Base-by-base conservation (phyloP, 2,888 invertebrate species). In the Nebria salina region DNA sequence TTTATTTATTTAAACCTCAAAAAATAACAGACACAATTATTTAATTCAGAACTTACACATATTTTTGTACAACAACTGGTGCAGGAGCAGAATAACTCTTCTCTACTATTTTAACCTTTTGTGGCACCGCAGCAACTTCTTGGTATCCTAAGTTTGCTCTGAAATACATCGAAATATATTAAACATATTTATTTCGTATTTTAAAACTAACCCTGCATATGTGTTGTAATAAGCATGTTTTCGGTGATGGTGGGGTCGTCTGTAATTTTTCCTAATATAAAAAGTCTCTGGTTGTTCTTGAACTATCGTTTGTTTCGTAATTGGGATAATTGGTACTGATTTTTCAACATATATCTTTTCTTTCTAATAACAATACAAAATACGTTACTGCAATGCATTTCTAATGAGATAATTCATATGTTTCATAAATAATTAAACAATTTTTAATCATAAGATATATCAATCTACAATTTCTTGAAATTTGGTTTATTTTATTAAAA, bases 41-140 rank as follows among this genome's bases (percentile, higher is more conserved):
- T 34, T 34, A 34, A 34, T 34, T 34, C 34, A 34, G 25, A 11
- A 70, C 70, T 70, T 70, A 70, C 70, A 70, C 25, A 70, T 70
- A 70, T 20, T 70, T 70, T 9, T 73, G 73, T 65, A 78, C 78
- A 25, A 25, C 75, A 2, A 66, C 74, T 13, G 75, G 74, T 68
- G 79, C 68, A 43, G 65, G 41, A 15, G 75, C 64, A 6, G n/a
- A 15, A 64, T 72, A 70, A 34, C 54, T 70, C 68, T 70, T 42
- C 70, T 70, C 41, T 43, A n/a, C 0, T 54, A 77, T 54, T 76
- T 76, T 70, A 43, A 78, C 73, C 4, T 73, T 65, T 11, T 78
- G 78, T 42, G 65, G 72, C 1, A 72, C 72, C 41, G 72, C 34
- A 7, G 11, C 73, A 41, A n/a, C 73, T 73, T 73, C 42, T 13